Base-by-base conservation (phyloP, 35 echinoderm and acorn worm genomes). In the Lytechinus pictus region DNA sequence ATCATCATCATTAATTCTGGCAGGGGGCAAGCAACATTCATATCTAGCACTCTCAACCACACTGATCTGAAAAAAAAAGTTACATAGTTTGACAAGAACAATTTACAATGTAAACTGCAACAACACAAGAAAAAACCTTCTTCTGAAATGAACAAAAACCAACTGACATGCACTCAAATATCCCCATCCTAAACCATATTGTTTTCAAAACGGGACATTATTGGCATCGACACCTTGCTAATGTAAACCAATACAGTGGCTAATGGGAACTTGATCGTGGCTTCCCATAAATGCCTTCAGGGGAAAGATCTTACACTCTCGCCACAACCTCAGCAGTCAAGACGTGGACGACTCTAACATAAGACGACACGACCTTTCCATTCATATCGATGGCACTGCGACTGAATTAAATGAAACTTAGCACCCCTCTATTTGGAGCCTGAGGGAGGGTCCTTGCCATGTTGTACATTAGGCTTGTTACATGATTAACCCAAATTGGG, bases 401-500 rank as follows among this genome's bases (percentile, higher is more conserved):
- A 79, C 66, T 6, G 66, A 79, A 79, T 79, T 79, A 79, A n/a
- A 79, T 79, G 66, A 79, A 79, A 79, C 66, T 79, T 79, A 79
- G 66, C 66, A 79, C 66, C 66, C 66, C 66, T 79, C 8, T 24
- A 79, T 79, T 16, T 21, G 16, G 11, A 21, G 66, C 66, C 66
- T n/a, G 19, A 16, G 66, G 66, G 66, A 24, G 4, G 3, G 66
- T 79, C n/a, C 66, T 79, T 79, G n/a, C 21, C 21, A 24, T 79
- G 66, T 24, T 79, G 66, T 10, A 79, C n/a, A 16, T 24, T 24
- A 79, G 66, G 66, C 16, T 79, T 79, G 66, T 79, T 79, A 79
- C 66, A 79, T 24, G 66, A 79, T 79, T 79, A 79, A 79, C 66
- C 66, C 88, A 52, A 90, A 90, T 90, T 90, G 88, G 88, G 88